Evolutionary conservation across 2,797 vertebrate species (phyloP).

Genomic region (Bucorvus abyssinicus): DNA sequence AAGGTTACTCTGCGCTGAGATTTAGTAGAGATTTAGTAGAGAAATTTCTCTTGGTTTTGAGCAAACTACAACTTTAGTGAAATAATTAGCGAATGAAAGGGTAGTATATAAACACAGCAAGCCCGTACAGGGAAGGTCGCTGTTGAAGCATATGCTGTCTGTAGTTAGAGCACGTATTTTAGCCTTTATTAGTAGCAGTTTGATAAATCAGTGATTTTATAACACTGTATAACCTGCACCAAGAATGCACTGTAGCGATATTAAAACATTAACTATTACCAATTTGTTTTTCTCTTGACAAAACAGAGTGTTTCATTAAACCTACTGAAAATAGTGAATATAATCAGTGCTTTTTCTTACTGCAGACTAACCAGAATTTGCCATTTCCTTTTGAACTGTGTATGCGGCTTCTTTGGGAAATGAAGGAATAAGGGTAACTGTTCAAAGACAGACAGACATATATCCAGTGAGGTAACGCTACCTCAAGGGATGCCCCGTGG

Average conservation of each 20-base stretch:
- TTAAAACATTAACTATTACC: neutral
- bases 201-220: neutral
- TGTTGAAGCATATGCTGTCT: neutral
- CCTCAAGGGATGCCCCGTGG: neutral
- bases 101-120: neutral
- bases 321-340: neutral
- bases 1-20: neutral
- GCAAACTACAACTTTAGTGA: neutral
- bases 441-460: conserved; percentile 19
- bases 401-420: conserved; percentile 18
- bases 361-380: conserved; percentile 32
- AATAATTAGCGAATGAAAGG: neutral
- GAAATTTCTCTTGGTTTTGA: neutral
- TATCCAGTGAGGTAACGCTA: neutral
- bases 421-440: conserved; percentile 27
- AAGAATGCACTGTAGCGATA: neutral
- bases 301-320: neutral
- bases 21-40: neutral
- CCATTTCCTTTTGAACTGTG: conserved; percentile 39
- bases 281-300: neutral
- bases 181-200: neutral
- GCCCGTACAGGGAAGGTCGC: neutral
- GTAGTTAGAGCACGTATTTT: neutral
- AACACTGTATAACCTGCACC: neutral
- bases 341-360: conserved; percentile 44